Evolutionary conservation across 2,113 vertebrate genomes (phyloP).

Genomic region (Eira barbara): DNA sequence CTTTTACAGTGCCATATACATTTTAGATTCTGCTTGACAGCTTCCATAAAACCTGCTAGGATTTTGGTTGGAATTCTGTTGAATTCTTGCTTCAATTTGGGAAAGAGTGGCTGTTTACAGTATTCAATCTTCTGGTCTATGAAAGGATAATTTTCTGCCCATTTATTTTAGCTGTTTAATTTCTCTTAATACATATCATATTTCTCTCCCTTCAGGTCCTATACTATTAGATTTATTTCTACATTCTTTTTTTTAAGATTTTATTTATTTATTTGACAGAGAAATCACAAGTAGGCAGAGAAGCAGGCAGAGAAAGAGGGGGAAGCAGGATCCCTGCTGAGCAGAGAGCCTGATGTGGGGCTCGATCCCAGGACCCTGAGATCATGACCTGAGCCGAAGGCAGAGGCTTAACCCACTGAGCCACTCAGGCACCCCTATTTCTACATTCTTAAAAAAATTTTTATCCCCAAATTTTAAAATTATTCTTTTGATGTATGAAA

Average conservation of each 20-base stretch:
- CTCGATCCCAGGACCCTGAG: no score
- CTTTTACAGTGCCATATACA: neutral
- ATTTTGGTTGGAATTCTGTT: neutral
- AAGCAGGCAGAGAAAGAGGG: no score
- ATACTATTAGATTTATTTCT: neutral
- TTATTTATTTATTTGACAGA: neutral
- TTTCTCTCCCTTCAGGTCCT: neutral
- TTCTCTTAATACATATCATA: neutral
- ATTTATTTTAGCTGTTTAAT: neutral
- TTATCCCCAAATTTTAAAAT: neutral
- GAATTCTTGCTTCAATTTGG: neutral
- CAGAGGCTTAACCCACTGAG: no score
- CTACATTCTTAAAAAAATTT: neutral
- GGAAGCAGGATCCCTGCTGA: no score
- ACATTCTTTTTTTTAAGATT: neutral
- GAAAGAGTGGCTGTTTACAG: neutral
- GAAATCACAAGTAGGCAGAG: no score
- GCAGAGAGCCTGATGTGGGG: no score
- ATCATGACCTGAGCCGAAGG: no score
- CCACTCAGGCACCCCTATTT: neutral
- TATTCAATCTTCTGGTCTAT: neutral
- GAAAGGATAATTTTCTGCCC: neutral
- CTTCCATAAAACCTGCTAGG: neutral
- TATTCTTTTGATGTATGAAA: neutral
- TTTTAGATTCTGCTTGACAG: constrained; percentile 26